Conservation (phyloP, 2,797 vertebrate species). For the Poecile montanus region DNA sequence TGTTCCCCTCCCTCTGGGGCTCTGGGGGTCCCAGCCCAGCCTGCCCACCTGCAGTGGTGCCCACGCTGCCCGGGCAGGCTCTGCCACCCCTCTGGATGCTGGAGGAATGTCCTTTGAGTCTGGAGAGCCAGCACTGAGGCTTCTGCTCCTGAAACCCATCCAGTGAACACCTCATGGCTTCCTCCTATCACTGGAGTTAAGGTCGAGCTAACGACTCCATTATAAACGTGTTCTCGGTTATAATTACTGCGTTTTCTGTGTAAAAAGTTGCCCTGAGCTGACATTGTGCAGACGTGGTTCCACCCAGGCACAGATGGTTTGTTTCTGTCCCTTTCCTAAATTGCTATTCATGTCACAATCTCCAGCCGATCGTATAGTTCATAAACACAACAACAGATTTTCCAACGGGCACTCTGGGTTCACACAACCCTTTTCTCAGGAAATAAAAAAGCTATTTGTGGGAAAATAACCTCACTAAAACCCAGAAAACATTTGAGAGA, state of each 20-base stretch:
- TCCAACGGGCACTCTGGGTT: not conserved
- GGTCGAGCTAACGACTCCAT: not conserved
- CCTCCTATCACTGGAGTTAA: accelerated
- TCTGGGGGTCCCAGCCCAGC: not conserved
- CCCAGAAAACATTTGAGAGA: not conserved
- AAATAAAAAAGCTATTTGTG: slow-evolving; percentile 1
- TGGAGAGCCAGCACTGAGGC: not conserved
- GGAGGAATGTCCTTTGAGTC: not conserved
- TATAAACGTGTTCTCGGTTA: not conserved
- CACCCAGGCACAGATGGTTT: slow-evolving; percentile 5
- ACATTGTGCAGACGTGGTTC: not conserved
- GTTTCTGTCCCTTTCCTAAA: not conserved
- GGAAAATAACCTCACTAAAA: not conserved
- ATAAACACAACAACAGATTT: not conserved
- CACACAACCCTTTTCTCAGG: not conserved
- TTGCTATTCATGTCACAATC: not conserved
- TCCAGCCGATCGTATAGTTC: not conserved
- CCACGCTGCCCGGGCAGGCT: accelerated
- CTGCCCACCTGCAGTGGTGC: accelerated
- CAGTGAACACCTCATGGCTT: not conserved
- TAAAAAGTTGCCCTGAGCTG: not conserved
- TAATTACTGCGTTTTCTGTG: not conserved
- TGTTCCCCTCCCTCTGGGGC: too few relatives aligned
- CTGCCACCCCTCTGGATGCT: not conserved
- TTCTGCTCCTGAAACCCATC: not conserved